Evolutionary conservation across 2,797 vertebrate genomes (phyloP), one percentile per base, ranked within the genome.

Genomic region (Phyllotis vaccarum): DNA sequence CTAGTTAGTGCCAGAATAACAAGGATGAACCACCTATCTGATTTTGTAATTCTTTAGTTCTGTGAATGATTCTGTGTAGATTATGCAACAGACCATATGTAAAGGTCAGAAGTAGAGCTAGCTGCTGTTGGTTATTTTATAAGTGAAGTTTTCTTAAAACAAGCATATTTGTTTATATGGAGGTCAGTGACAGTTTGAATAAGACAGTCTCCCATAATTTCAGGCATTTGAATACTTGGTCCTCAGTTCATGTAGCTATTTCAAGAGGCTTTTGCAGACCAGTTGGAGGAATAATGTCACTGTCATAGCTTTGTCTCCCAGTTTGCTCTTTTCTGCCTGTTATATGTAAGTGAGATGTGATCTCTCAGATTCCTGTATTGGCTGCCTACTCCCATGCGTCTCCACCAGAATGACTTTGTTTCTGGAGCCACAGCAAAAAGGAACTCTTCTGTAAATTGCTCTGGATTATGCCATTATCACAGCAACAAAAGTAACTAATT

Each of bases 81-180:
- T 81, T 89, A 40, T n/a, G 86, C 64, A 17, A 27, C 24, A 27
- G 49, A 76, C 17, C 10, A 46, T 19, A 81, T 52, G 19, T n/a
- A 56, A 40, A 19, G 22, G n/a, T 87, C 2, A 89, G 92, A 87
- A 72, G 34, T 46, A 81, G 52, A 78, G n/a, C 49, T 46, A 78
- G n/a, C 49, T 46, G 13, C 0, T 64, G 43, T 31, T 75, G 16
- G 10, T 6, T 40, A 75, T 94, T 79, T 90, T 88, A 19, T 82
- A 75, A 94, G 21, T 92, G 56, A 87, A 22, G 0, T 60, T 95
- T 92, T 66, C 37, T 68, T 60, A n/a, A 24, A 94, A n/a, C 58
- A 64, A 70, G 4, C 4, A 13, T 10, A 60, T 88, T 92, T 96
- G n/a, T 86, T 95, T 86, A 46, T 46, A 22, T 81, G 60, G 19